Conservation (phyloP, 2,113 vertebrate species). For the Scytalopus superciliaris region DNA sequence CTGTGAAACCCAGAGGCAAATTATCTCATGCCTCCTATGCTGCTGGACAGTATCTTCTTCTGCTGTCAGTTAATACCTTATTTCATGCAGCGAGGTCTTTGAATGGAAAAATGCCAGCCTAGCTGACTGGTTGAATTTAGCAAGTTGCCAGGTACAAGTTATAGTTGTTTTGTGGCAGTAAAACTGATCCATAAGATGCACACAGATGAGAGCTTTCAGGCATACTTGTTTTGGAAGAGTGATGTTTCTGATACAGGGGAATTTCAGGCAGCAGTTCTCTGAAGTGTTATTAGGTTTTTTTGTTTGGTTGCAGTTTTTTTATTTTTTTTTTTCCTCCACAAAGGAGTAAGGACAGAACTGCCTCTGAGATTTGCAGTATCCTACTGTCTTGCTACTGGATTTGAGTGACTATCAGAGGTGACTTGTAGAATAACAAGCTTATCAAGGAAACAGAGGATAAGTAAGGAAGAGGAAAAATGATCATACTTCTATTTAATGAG, state of each 20-base stretch:
- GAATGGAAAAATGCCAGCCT: background rate
- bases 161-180: background rate
- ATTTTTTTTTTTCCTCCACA: too few relatives aligned
- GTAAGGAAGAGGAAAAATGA: background rate
- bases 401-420: background rate
- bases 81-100: slow-evolving; percentile 6
- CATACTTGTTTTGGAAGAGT: background rate
- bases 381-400: background rate
- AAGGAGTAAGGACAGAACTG: background rate
- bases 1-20: background rate
- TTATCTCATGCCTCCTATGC: background rate
- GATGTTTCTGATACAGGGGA: background rate
- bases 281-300: background rate
- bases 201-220: background rate
- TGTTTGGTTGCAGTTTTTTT: background rate
- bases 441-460: background rate
- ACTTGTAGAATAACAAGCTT: background rate
- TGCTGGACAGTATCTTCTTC: background rate
- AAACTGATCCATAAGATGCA: background rate
- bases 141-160: background rate
- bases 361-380: background rate
- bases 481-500: background rate
- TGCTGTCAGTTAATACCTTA: background rate
- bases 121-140: slow-evolving; percentile 19
- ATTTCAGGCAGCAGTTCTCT: background rate